phyloP scores from a whole-genome alignment of 2,113 vertebrate genomes.

The Meriones unguiculatus region DNA sequence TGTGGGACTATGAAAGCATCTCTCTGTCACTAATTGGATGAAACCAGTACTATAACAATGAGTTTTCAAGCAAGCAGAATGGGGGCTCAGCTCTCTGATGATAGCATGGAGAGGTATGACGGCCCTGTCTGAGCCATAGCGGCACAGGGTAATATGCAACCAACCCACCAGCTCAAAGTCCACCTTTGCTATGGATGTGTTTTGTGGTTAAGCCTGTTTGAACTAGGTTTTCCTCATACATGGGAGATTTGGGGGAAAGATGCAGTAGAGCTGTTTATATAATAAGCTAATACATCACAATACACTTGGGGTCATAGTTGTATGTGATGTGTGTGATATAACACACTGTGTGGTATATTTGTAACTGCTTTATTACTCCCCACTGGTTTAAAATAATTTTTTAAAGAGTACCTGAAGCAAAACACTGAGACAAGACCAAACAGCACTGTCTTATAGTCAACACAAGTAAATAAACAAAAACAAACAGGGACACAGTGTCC shows the following conservation, averaged over 20 bases:
- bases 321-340: neutral
- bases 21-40: neutral
- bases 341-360: neutral
- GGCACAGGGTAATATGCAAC: neutral
- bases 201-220: neutral
- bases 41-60: neutral
- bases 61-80: neutral
- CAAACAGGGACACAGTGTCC: neutral
- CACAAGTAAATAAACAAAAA: neutral
- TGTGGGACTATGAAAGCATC: neutral
- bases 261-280: neutral
- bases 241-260: neutral
- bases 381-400: neutral
- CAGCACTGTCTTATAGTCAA: neutral
- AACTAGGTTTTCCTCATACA: neutral
- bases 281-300: neutral
- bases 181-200: neutral
- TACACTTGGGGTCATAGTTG: neutral
- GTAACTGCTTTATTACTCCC: neutral
- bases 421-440: slow-evolving; percentile 1
- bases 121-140: too few relatives aligned
- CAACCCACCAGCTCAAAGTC: too few relatives aligned
- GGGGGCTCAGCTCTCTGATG: neutral
- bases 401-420: neutral
- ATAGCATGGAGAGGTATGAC: neutral